Percentiles rank a stretch among this genome's conserved stretches.
Conservation (phyloP, 2,888 invertebrate species). For the Dicyrtomina minuta region DNA sequence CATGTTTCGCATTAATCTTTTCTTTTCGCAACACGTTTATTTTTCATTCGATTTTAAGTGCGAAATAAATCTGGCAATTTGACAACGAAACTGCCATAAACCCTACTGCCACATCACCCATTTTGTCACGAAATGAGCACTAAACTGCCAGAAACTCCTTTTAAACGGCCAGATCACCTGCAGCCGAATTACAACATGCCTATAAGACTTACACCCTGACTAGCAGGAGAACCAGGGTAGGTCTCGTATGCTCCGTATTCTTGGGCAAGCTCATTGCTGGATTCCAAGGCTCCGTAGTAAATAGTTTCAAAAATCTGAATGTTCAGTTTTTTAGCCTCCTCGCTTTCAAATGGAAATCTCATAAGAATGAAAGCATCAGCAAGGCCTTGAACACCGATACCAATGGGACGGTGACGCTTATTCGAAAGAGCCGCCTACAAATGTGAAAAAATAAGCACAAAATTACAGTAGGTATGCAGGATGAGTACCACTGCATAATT, state of each 20-base stretch:
- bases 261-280: slow-evolving; percentile 90
- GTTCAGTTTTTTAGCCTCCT: slow-evolving; percentile 81
- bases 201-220: slow-evolving; percentile 70
- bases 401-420: slow-evolving; percentile 69
- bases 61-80: too few relatives aligned
- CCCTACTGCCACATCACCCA: too few relatives aligned
- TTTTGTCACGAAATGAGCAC: too few relatives aligned
- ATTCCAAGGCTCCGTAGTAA: slow-evolving; percentile 94
- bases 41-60: too few relatives aligned
- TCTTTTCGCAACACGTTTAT: too few relatives aligned
- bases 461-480: too few relatives aligned
- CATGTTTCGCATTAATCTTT: too few relatives aligned
- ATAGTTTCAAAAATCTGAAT: slow-evolving; percentile 96
- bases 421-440: slow-evolving; percentile 70
- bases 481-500: too few relatives aligned
- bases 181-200: neutral
- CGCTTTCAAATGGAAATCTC: slow-evolving; percentile 89
- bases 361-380: slow-evolving; percentile 95
- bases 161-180: too few relatives aligned
- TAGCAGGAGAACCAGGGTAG: slow-evolving; percentile 87
- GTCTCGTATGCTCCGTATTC: slow-evolving; percentile 83
- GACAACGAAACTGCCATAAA: too few relatives aligned
- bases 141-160: too few relatives aligned
- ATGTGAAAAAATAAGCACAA: neutral
- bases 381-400: slow-evolving; percentile 94